phyloP scores from a whole-genome alignment of 2,888 invertebrate species.

The Megastigmus dorsalis region DNA sequence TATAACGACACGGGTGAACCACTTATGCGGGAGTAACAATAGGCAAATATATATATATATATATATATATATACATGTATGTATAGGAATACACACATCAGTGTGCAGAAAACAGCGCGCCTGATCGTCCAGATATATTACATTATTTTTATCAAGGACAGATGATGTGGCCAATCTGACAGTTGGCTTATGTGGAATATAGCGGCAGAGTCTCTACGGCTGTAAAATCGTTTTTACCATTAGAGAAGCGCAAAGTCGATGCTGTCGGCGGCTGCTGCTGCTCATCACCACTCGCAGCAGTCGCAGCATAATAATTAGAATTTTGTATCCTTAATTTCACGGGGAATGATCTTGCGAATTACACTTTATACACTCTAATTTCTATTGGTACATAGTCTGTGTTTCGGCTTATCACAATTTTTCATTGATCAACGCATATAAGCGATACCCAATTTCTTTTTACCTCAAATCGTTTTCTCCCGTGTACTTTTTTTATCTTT shows the following conservation, averaged over 20 bases:
- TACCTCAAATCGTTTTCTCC: too few species aligned
- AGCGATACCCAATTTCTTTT: too few species aligned
- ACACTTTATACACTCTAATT: too few species aligned
- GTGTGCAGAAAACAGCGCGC: background rate
- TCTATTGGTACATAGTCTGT: too few species aligned
- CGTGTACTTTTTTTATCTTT: too few species aligned
- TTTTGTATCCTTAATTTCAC: background rate
- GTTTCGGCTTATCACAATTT: too few species aligned
- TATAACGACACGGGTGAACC: background rate
- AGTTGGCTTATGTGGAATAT: background rate
- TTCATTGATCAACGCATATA: too few species aligned
- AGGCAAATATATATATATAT: background rate
- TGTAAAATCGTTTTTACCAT: conserved; percentile 33
- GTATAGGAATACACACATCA: too few species aligned
- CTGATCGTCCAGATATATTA: conserved; percentile 19
- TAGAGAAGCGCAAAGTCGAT: conserved; percentile 21
- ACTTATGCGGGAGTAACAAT: background rate
- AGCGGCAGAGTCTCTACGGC: background rate
- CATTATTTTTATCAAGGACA: conserved; percentile 52
- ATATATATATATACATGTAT: too few species aligned
- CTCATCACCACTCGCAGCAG: background rate
- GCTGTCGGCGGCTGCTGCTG: background rate
- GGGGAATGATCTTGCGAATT: background rate
- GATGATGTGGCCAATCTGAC: conserved; percentile 52
- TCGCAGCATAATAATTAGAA: conserved; percentile 26